A percentile compares a stretch with the other conserved stretches of the same genome.
These are phyloP conservation scores for Echinometra lucunter DNA, from an alignment of 53 echinoderm and acorn worm species.

Conservation along the genomic window DNA sequence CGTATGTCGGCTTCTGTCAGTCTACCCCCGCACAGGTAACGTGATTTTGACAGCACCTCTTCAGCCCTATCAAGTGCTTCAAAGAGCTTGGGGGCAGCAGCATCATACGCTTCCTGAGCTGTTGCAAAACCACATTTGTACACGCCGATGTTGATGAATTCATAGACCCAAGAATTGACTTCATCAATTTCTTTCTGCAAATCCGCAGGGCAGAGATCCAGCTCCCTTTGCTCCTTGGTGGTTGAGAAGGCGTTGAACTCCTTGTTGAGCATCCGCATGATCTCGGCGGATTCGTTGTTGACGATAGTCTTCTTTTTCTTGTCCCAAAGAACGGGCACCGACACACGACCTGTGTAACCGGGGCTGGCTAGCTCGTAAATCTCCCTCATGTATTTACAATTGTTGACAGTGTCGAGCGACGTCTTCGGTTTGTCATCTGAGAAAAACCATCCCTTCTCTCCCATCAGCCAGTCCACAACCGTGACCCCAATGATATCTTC, in stretches of 20 bases:
- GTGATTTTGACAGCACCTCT: constrained; percentile 75
- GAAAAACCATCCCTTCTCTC: constrained; percentile 85
- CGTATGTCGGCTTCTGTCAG: constrained; percentile 88
- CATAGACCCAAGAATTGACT: constrained; percentile 81
- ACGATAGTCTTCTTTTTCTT: constrained; percentile 84
- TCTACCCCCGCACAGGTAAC: constrained; percentile 80
- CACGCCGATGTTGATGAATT: constrained; percentile 87
- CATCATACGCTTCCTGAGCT: constrained; percentile 85
- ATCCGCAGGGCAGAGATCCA: constrained; percentile 82
- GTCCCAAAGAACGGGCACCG: constrained; percentile 85
- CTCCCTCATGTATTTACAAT: constrained; percentile 78
- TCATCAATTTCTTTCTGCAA: constrained; percentile 78
- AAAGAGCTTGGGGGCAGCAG: constrained; percentile 77
- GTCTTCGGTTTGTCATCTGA: constrained; percentile 92
- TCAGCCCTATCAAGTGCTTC: constrained; percentile 78
- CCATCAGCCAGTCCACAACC: constrained; percentile 87
- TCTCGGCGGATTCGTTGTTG: constrained; percentile 88
- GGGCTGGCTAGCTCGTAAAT: constrained; percentile 80
- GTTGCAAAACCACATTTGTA: constrained; percentile 86
- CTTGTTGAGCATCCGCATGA: constrained; percentile 85
- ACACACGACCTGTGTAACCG: constrained; percentile 66
- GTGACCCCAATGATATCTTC: constrained; percentile 77
- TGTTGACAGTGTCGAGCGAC: constrained; percentile 74
- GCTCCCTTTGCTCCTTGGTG: constrained; percentile 74
- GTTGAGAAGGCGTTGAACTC: constrained; percentile 81